A percentile compares a stretch with the other conserved stretches of the same genome.
Conservation (phyloP, 2,797 vertebrate genomes). For the Emydoidea blandingii region DNA sequence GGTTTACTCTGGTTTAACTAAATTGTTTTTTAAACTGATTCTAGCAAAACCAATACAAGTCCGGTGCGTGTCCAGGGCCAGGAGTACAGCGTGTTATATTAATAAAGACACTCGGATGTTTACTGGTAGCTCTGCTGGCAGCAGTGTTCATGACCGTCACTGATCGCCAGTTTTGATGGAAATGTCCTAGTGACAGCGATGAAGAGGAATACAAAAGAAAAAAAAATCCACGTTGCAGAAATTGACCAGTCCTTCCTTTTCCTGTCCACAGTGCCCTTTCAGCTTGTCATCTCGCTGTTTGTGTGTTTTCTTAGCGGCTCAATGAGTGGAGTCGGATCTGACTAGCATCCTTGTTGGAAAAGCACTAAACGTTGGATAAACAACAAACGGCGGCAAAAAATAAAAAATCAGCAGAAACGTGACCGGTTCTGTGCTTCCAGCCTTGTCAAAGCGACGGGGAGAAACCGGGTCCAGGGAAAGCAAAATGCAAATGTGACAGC, state of each 20-base stretch:
- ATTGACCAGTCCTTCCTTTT: not conserved
- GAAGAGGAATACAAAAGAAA: slow-evolving; percentile 9
- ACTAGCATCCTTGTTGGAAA: not conserved
- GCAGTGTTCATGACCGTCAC: fast-evolving
- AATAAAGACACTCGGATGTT: not conserved
- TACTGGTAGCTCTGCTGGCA: not conserved
- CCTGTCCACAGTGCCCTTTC: not conserved
- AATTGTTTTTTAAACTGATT: not conserved
- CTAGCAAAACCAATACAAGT: not conserved
- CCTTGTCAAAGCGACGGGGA: not conserved
- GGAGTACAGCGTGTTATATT: not conserved
- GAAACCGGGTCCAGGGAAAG: not conserved
- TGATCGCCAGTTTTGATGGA: fast-evolving
- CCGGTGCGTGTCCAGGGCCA: not conserved
- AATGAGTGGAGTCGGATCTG: not conserved
- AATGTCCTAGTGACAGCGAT: not conserved
- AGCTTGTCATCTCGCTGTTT: not conserved
- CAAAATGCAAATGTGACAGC: not conserved
- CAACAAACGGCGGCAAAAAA: not conserved
- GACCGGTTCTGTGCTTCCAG: not conserved
- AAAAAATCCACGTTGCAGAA: not conserved
- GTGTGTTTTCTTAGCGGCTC: not conserved
- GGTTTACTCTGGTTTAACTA: not conserved
- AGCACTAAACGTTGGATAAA: not conserved
- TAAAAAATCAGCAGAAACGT: not conserved